Evolutionary conservation across 2,797 vertebrate species (phyloP), one percentile per base, ranked within the genome.

Genomic region (Falco cherrug): DNA sequence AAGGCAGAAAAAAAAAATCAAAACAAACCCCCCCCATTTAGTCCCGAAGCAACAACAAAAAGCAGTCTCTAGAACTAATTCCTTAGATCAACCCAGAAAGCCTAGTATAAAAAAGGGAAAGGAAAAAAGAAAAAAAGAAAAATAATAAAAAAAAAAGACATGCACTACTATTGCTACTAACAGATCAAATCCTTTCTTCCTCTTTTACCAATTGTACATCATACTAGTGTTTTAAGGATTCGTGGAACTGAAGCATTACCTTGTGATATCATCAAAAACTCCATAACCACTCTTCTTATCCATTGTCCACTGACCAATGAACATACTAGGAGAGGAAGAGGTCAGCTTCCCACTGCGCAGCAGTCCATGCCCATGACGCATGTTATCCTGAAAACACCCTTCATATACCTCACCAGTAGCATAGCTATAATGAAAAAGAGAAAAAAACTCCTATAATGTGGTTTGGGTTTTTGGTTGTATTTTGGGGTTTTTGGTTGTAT

Each of bases 211-310:
- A n/a, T 2, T 33, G 16, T 29, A 33, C 0, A 1, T n/a, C 47
- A 21, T 6, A 69, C 1, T 3, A 2, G 0, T 13, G 45, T 45
- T 59, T 71, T 65, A 71, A 78, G 47, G 47, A 69, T 48, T 45
- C 56, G 18, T 33, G n/a, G 15, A 94, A 79, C 39, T 26, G 54
- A 84, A 88, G 73, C 26, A 13, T 70, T 98, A 99, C 99, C 99
- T 99, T 43, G 99, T 99, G 97, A 99, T 99, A 93, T 99, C 99
- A 85, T 99, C 99, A 81, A 99, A 99, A 78, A 99, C 99, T 14
- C 99, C 99, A 48, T 99, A 99, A 75, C 99, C 99, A 4, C 98
- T 98, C 97, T 99, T 99, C 98, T 99, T 99, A 98, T 99, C 99
- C 94, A 98, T 98, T 43, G 98, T 95, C 99, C 99, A 99, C 56